Evolutionary conservation across 2,113 vertebrate species (phyloP), one percentile per base, ranked within the genome.

Genomic region (Sylvietta virens): DNA sequence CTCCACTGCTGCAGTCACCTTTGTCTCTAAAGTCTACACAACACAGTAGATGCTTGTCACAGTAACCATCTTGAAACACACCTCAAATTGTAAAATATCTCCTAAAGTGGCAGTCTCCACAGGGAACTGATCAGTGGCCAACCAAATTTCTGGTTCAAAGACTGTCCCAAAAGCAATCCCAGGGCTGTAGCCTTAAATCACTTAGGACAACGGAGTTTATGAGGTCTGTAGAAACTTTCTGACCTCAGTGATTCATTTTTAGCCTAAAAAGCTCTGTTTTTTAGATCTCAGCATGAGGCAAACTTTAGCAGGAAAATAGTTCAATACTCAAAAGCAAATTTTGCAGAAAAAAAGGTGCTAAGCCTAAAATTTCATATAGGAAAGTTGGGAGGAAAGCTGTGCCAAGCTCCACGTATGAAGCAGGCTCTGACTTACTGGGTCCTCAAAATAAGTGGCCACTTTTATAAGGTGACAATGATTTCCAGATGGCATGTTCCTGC

Each of bases 281-380:
- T 91, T 50, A 35, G 65, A 48, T 40, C 71, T 91, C 58, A 58
- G 26, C 47, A 37, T 62, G 78, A 69, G 81, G 42, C 50, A 86
- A 81, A 88, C 64, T 73, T 90, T n/a, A 93, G 67, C 66, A 90
- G 82, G 61, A 85, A 79, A 71, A 73, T 3, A 85, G 40, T 16
- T 81, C 57, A 81, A 92, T 37, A 16, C 84, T 95, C 47, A 45
- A 82, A 85, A 91, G 61, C 20, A 87, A 42, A 67, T 79, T 79
- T 82, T 69, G 27, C 66, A 79, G 84, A 33, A 76, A 92, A 66
- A 91, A 83, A 94, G 65, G 50, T 91, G 89, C 87, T 94, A 90
- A 95, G 84, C 85, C 81, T 82, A 88, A 85, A 94, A 81, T 86
- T 92, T 92, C 77, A 16, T 86, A 37, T 31, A 84, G 73, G 72